Base-by-base conservation (phyloP, 92 coral and sea anemone species). In the Epizoanthus rinbou region DNA sequence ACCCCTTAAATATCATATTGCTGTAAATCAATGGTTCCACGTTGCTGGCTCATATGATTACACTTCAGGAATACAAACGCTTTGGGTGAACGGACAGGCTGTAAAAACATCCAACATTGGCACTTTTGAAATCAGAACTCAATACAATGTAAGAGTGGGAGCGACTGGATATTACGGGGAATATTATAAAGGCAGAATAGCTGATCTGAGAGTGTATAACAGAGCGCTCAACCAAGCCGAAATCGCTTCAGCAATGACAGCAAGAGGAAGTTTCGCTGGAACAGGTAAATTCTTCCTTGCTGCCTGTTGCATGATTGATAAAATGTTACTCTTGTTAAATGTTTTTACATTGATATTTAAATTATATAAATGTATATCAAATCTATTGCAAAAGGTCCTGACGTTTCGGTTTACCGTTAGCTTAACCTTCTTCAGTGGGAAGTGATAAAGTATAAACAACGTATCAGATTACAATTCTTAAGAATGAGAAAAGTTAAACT, bases 161-260 rank as follows among this genome's bases (percentile, higher is more conserved):
- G 14, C 2, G 17, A 5, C 0, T 43, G 11, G 8, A 0, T 1
- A 0, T 1, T 9, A 8, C 2, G 8, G 7, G 3, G 11, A 0
- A 31, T 54, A 9, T n/a, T 75, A 50, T 25, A 75, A 57, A 18
- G 80, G 80, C 17, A 57, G n/a, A 3, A 14, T 74, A 10, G 16
- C 62, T 53, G 79, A 74, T 6, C 79, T 74, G 28, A 74, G 79
- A 25, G 22, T 74, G 15, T 74, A 74, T 74, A 74, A 74, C 45
- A 14, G 79, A 28, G 79, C 64, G 10, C 79, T 74, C 24, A 31
- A 13, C 22, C 43, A 74, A 41, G 64, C 53, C 6, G 79, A 74
- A 74, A 74, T 74, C 10, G n/a, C 35, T 28, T 22, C 64, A 8
- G 80, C 66, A 57, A 75, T 75, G 65, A 35, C 58, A 75, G 57